These are phyloP conservation scores for Drosophila serrata DNA, from an alignment of 1,140 invertebrate genomes.

Conservation along the genomic window DNA sequence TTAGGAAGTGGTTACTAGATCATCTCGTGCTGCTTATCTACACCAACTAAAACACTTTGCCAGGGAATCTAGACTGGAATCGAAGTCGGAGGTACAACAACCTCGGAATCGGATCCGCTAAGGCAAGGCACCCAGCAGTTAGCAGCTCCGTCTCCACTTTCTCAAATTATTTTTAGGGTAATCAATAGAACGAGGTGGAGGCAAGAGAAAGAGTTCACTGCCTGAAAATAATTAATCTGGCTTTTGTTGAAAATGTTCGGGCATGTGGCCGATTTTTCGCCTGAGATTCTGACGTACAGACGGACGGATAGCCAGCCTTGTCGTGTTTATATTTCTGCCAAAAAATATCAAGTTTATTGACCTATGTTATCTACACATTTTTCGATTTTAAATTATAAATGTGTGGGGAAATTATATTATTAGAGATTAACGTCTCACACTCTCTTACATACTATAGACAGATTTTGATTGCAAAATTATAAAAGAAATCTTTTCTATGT, in stretches of 20 bases:
- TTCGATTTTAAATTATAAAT: conserved; percentile 13
- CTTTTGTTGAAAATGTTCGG: conserved; percentile 41
- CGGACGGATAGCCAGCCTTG: conserved; percentile 42
- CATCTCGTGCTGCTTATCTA: conserved; percentile 45
- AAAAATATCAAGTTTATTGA: conserved; percentile 37
- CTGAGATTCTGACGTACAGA: conserved; percentile 10
- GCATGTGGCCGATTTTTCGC: conserved; percentile 48
- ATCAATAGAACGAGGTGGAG: conserved; percentile 51
- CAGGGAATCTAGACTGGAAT: conserved; percentile 34
- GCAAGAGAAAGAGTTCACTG: conserved; percentile 30
- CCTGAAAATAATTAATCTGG: conserved; percentile 55
- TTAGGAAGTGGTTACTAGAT: conserved; percentile 41
- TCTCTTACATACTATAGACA: conserved; percentile 1
- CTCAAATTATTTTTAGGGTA: conserved; percentile 53
- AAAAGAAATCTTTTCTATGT: conserved; percentile 8
- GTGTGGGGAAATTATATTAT: conserved; percentile 22
- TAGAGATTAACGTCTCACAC: conserved; percentile 9
- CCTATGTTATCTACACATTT: conserved; percentile 36
- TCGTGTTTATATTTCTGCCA: conserved; percentile 24
- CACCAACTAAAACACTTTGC: conserved; percentile 42
- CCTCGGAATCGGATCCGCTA: conserved; percentile 31
- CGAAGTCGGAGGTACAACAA: conserved; percentile 47
- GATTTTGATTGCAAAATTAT: conserved; percentile 1
- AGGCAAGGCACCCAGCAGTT: conserved; percentile 46
- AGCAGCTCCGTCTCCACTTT: conserved; percentile 35